phyloP scores from a whole-genome alignment of 1,140 invertebrate genomes.

The Leptinotarsa texana region DNA sequence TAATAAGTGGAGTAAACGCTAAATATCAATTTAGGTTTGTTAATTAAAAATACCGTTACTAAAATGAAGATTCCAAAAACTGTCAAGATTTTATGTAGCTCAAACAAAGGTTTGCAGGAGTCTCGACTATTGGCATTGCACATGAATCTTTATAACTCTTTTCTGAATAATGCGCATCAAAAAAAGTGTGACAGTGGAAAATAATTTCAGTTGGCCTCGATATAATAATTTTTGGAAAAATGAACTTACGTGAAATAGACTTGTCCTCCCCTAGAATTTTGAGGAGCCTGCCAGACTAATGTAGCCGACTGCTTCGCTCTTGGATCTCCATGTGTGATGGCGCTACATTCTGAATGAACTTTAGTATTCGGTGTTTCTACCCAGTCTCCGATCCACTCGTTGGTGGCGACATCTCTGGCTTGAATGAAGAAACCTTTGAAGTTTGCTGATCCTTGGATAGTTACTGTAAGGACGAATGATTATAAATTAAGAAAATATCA shows the following conservation, averaged over 20 bases:
- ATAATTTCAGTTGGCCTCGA: too few species aligned
- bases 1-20: too few species aligned
- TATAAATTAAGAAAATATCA: too few species aligned
- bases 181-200: too few species aligned
- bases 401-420: slow-evolving; percentile 69
- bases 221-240: not conserved
- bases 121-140: too few species aligned
- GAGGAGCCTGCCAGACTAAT: slow-evolving; percentile 74
- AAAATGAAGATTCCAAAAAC: too few species aligned
- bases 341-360: slow-evolving; percentile 74
- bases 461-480: slow-evolving; percentile 57
- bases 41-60: too few species aligned
- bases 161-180: too few species aligned
- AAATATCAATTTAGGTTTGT: too few species aligned
- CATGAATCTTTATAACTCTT: too few species aligned
- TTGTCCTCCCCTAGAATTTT: slow-evolving; percentile 62
- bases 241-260: slow-evolving; percentile 78
- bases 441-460: slow-evolving; percentile 61
- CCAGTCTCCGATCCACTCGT: slow-evolving; percentile 75
- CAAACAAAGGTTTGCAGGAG: too few species aligned
- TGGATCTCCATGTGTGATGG: slow-evolving; percentile 79
- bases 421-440: slow-evolving; percentile 84
- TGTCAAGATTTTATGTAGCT: too few species aligned
- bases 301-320: slow-evolving; percentile 72
- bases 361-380: slow-evolving; percentile 72